Conservation (phyloP, 1,140 invertebrate genomes). For the Sogatella furcifera region DNA sequence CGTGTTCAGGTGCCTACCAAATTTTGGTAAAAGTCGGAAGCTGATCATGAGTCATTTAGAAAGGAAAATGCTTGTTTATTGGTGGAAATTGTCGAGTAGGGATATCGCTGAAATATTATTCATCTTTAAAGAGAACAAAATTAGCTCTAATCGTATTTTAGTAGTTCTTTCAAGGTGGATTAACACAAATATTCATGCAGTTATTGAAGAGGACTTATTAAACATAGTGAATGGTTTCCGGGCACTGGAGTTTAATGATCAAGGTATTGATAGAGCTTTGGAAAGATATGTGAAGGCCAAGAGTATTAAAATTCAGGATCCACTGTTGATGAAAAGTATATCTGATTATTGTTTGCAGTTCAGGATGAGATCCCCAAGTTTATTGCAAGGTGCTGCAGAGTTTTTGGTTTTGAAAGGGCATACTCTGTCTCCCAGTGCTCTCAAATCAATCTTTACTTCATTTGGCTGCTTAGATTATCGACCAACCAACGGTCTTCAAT, state of each 20-base stretch:
- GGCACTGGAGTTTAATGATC: constrained; percentile 40
- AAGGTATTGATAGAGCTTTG: constrained; percentile 43
- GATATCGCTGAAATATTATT: constrained; percentile 45
- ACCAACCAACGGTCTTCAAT: constrained; percentile 39
- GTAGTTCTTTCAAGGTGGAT: constrained; percentile 45
- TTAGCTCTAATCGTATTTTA: constrained; percentile 34
- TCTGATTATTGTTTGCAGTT: constrained; percentile 51
- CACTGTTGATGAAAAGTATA: constrained; percentile 44
- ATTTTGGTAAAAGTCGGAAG: constrained; percentile 46
- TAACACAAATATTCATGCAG: constrained; percentile 45
- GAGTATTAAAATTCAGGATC: constrained; percentile 31
- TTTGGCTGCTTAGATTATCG: constrained; percentile 51
- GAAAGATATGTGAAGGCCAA: constrained; percentile 47
- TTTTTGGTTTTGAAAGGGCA: constrained; percentile 44
- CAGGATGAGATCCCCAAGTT: constrained; percentile 41
- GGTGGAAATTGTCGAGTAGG: constrained; percentile 41
- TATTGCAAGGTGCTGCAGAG: constrained; percentile 44
- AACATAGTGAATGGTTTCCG: constrained; percentile 46
- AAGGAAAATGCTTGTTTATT: constrained; percentile 42
- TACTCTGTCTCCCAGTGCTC: constrained; percentile 38
- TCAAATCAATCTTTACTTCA: constrained; percentile 45
- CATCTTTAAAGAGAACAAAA: constrained; percentile 21
- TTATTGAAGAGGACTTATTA: constrained; percentile 45
- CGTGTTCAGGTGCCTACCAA: constrained; percentile 44
- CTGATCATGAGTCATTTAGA: constrained; percentile 50